These are phyloP conservation scores for Dynastes maya DNA, from an alignment of 2,888 invertebrate species.

Conservation along the genomic window DNA sequence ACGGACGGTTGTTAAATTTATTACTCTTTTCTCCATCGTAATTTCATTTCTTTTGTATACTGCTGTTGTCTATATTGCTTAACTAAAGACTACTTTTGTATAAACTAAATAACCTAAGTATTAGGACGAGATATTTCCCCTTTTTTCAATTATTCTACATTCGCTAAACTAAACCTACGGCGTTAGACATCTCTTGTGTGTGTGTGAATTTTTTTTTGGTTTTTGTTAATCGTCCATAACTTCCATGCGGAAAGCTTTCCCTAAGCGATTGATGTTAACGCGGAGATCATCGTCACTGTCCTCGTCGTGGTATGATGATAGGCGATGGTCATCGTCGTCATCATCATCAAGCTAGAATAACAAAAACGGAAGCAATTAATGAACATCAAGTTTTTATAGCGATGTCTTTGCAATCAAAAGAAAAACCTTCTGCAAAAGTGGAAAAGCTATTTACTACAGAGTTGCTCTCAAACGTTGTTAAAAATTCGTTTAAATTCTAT, in stretches of 20 bases:
- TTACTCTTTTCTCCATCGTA: slow-evolving; percentile 7
- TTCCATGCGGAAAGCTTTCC: slow-evolving; percentile 68
- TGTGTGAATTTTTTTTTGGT: not conserved
- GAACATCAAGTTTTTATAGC: too few species aligned
- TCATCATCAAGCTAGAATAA: slow-evolving; percentile 60
- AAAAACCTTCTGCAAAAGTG: not conserved
- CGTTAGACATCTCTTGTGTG: slow-evolving; percentile 54
- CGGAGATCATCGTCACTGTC: slow-evolving; percentile 62
- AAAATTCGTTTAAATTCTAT: not conserved
- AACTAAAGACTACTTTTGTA: slow-evolving; percentile 25
- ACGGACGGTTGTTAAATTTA: slow-evolving; percentile 36
- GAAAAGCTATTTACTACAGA: not conserved
- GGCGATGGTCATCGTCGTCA: slow-evolving; percentile 64
- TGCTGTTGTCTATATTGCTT: slow-evolving; percentile 24
- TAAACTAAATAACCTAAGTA: slow-evolving; percentile 19
- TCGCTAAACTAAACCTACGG: slow-evolving; percentile 39
- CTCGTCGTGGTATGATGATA: slow-evolving; percentile 65
- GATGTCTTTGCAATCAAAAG: not conserved
- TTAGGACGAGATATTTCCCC: slow-evolving; percentile 29
- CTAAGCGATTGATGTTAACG: slow-evolving; percentile 60
- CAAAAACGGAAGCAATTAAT: slow-evolving; percentile 13
- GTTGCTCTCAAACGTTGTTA: not conserved
- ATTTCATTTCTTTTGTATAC: slow-evolving; percentile 1
- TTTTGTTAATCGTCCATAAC: slow-evolving; percentile 64
- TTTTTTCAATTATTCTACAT: slow-evolving; percentile 21